A percentile compares a stretch with the other conserved stretches of the same genome.
Conservation (phyloP, 2,888 invertebrate genomes). For the Ophioninae sp. region DNA sequence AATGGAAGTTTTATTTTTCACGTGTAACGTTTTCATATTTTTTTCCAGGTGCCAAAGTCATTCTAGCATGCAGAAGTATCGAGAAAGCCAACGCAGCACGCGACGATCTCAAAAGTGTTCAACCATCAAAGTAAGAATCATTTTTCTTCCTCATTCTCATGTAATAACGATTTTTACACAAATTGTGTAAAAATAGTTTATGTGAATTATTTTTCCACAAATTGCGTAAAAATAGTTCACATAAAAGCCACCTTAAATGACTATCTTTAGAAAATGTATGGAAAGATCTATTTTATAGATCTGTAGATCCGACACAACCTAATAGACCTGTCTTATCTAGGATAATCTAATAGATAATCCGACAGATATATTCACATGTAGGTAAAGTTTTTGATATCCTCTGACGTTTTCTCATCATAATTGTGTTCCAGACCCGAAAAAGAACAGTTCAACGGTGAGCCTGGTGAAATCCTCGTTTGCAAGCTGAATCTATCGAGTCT, state of each 20-base stretch:
- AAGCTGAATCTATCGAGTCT: constrained; percentile 83
- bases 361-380: no score
- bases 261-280: no score
- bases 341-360: not conserved
- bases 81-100: constrained; percentile 80
- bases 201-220: no score
- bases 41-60: constrained; percentile 75
- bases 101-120: constrained; percentile 76
- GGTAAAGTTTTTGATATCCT: not conserved
- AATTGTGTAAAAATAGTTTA: not conserved
- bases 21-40: not conserved
- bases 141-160: not conserved
- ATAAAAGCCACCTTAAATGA: no score
- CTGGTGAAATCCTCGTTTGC: constrained; percentile 72
- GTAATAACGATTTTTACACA: not conserved
- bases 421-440: constrained; percentile 65
- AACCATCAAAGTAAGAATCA: constrained; percentile 70
- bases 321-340: no score
- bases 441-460: constrained; percentile 69
- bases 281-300: no score
- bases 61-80: constrained; percentile 83
- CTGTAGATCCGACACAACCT: no score
- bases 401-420: not conserved
- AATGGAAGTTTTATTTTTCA: not conserved
- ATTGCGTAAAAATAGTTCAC: no score